Evolutionary conservation across 2,888 invertebrate genomes (phyloP).

Genomic region (Molorchus minor): DNA sequence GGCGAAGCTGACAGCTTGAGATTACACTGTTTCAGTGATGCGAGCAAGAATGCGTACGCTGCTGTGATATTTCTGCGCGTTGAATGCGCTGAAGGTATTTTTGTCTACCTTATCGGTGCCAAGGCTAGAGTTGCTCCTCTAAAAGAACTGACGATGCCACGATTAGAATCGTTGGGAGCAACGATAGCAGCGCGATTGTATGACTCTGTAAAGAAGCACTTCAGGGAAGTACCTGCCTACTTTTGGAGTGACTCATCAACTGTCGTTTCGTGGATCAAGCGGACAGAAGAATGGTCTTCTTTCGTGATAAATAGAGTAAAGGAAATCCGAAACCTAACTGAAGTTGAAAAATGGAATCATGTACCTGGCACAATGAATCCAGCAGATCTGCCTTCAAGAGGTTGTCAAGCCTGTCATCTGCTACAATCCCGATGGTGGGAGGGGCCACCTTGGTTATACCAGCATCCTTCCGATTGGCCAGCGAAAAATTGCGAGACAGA

Average conservation of each 20-base stretch:
- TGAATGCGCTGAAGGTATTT: constrained; percentile 3
- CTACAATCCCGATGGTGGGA: constrained; percentile 50
- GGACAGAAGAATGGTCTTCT: constrained; percentile 42
- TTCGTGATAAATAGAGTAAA: constrained; percentile 49
- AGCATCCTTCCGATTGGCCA: constrained; percentile 23
- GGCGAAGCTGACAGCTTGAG: not conserved
- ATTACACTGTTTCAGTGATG: constrained; percentile 30
- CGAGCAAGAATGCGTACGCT: constrained; percentile 10
- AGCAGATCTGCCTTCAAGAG: constrained; percentile 52
- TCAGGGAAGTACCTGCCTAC: constrained; percentile 10
- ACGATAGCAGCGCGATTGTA: constrained; percentile 26
- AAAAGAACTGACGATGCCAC: constrained; percentile 24
- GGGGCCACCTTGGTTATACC: constrained; percentile 48
- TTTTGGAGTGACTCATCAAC: constrained; percentile 49
- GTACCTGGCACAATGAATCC: constrained; percentile 50
- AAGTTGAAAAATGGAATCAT: constrained; percentile 42
- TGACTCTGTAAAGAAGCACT: constrained; percentile 11
- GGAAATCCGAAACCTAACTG: constrained; percentile 46
- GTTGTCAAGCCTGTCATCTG: constrained; percentile 45
- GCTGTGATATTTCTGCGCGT: constrained; percentile 1
- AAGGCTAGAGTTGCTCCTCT: constrained; percentile 19
- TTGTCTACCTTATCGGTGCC: constrained; percentile 18
- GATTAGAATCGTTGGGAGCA: constrained; percentile 30
- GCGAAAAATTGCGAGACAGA: not conserved
- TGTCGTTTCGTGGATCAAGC: constrained; percentile 47